Percentiles rank a stretch among this genome's conserved stretches.
phyloP scores from a whole-genome alignment of 2,797 vertebrate species.

The Octomys mimax region DNA sequence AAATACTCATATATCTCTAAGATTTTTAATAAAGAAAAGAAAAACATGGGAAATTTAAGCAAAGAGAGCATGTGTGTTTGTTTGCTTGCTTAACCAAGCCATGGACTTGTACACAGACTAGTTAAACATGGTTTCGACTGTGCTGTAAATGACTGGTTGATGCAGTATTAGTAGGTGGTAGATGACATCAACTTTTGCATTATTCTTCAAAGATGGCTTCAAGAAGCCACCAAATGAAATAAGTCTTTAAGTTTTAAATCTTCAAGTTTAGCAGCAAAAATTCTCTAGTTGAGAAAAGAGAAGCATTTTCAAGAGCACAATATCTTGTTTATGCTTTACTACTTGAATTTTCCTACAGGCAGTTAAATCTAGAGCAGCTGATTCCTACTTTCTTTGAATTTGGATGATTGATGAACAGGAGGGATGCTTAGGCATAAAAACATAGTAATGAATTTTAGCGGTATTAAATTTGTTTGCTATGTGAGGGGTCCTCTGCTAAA shows the following conservation, averaged over 20 bases:
- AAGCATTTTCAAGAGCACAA: conserved; percentile 21
- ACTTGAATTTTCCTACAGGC: neutral
- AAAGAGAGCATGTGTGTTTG: neutral
- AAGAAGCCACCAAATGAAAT: neutral
- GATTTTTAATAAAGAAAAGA: neutral
- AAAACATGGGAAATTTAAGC: neutral
- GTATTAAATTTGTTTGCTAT: neutral
- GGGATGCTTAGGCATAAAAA: neutral
- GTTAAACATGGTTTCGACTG: neutral
- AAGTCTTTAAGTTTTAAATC: conserved; percentile 3
- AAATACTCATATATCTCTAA: neutral
- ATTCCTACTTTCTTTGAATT: neutral
- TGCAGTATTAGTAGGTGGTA: neutral
- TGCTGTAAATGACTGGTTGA: neutral
- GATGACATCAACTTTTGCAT: neutral
- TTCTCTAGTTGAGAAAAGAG: neutral
- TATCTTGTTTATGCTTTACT: neutral
- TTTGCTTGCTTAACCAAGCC: neutral
- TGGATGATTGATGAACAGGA: neutral
- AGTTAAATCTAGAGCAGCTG: neutral
- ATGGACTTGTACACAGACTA: neutral
- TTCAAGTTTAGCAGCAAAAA: neutral
- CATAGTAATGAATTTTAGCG: neutral
- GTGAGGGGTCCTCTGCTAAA: neutral
- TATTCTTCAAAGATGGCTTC: neutral